Conservation (phyloP, 2,113 vertebrate genomes). For the Antennarius striatus region DNA sequence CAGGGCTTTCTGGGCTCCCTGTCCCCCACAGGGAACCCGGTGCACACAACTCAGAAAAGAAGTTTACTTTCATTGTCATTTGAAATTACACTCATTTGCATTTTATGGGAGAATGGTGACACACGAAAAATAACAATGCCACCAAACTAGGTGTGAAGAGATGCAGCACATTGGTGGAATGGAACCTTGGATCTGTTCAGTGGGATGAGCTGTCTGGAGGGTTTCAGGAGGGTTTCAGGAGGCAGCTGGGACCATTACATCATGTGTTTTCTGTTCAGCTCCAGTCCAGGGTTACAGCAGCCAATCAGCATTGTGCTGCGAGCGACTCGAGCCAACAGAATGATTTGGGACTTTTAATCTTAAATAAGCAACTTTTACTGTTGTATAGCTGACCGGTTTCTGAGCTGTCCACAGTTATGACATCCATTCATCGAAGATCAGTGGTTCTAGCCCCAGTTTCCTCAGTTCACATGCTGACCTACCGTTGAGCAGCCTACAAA, state of each 20-base stretch:
- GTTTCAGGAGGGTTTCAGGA: constrained; percentile 27
- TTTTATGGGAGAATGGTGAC: constrained; percentile 63
- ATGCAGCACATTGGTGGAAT: constrained; percentile 31
- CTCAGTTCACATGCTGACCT: too few species aligned
- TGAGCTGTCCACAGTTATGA: too few species aligned
- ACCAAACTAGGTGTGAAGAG: constrained; percentile 38
- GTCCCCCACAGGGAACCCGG: constrained; percentile 70
- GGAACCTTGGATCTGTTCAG: constrained; percentile 47
- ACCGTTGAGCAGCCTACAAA: too few species aligned
- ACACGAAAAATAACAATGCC: constrained; percentile 58
- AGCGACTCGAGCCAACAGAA: too few species aligned
- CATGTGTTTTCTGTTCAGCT: too few species aligned
- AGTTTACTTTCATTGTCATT: constrained; percentile 78
- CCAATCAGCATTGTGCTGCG: too few species aligned
- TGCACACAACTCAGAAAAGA: constrained; percentile 66
- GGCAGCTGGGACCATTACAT: not conserved
- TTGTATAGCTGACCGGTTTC: too few species aligned
- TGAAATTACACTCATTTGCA: constrained; percentile 78
- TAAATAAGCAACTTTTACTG: too few species aligned
- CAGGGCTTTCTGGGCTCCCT: constrained; percentile 70
- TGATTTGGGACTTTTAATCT: too few species aligned
- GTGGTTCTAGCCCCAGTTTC: too few species aligned
- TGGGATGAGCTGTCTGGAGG: constrained; percentile 43
- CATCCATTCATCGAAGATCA: too few species aligned
- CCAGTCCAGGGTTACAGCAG: too few species aligned